Percentiles rank a stretch among this genome's conserved stretches.
These are phyloP conservation scores for Plecotus auritus DNA, from an alignment of 2,113 vertebrate species.

Conservation along the genomic window DNA sequence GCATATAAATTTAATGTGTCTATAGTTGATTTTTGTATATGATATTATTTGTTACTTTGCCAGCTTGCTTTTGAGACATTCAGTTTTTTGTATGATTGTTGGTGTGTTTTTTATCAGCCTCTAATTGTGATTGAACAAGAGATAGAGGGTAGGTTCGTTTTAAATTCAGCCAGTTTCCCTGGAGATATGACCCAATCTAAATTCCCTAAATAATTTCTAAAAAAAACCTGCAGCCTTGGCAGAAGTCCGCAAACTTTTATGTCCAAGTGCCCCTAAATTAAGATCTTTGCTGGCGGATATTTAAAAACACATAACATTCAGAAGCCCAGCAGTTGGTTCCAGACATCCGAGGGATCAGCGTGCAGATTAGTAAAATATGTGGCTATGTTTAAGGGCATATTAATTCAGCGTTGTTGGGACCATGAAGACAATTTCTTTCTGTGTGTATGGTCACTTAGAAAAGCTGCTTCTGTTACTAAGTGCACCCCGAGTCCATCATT, in stretches of 20 bases:
- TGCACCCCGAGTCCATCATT: background rate
- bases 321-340: background rate
- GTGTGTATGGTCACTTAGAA: background rate
- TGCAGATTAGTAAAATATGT: background rate
- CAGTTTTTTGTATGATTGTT: background rate
- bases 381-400: background rate
- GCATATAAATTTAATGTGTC: background rate
- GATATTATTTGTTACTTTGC: background rate
- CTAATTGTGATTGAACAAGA: background rate
- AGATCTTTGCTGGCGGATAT: background rate
- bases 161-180: background rate
- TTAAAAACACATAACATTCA: background rate
- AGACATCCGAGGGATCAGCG: background rate
- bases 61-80: background rate
- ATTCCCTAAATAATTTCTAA: slow-evolving; percentile 1
- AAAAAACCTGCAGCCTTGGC: background rate
- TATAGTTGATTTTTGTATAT: background rate
- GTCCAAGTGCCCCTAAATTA: background rate
- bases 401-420: background rate
- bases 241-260: background rate
- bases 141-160: background rate
- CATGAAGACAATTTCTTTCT: background rate
- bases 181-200: slow-evolving; percentile 20
- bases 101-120: background rate
- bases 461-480: background rate